Evolutionary conservation across 2,888 invertebrate genomes (phyloP), one percentile per base, ranked within the genome.

Genomic region (Steinernema hermaphroditum): DNA sequence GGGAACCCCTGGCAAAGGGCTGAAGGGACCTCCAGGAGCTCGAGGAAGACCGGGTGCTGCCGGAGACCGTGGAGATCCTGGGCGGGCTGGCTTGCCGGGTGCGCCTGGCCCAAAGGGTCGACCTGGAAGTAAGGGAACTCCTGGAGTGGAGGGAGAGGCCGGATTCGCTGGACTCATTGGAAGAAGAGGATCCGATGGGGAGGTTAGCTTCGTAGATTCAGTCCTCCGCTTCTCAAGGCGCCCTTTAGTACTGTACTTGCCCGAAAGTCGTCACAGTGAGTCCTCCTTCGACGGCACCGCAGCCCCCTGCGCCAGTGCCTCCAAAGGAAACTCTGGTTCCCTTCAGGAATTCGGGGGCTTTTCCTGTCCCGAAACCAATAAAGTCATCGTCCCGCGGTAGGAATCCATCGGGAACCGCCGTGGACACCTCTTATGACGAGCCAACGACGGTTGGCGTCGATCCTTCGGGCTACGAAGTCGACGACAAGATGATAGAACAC

Each of bases 401-500:
- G 29, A 29, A 62, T 32, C 62, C 62, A 16, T 32, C 32, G 27
- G 62, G 19, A 19, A n/a, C 37, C 6, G 1, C 4, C 8, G 16
- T 16, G 32, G 34, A 32, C 9, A 62, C 12, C 29, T 29, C 62
- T 1, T 62, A 62, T 32, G 62, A 62, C 62, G 32, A 62, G 32
- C 62, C 62, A 9, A 62, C 62, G 62, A 62, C 62, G 29, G 16
- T 29, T 16, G 62, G 62, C 14, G 9, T 62, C 1, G 32, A 14
- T 12, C 62, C 62, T 2, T 62, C 62, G 6, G 62, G 62, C 27
- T 62, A 62, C 62, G 62, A 62, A 32, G 62, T 62, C 32, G 62
- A 62, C 29, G 62, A 62, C 62, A 62, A 62, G 34, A 62, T 32
- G 62, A 29, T 62, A 29, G 62, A 62, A 14, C 62, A 62, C 62